Conservation (phyloP, 92 coral and sea anemone species). For the Zoanthus gigantus region DNA sequence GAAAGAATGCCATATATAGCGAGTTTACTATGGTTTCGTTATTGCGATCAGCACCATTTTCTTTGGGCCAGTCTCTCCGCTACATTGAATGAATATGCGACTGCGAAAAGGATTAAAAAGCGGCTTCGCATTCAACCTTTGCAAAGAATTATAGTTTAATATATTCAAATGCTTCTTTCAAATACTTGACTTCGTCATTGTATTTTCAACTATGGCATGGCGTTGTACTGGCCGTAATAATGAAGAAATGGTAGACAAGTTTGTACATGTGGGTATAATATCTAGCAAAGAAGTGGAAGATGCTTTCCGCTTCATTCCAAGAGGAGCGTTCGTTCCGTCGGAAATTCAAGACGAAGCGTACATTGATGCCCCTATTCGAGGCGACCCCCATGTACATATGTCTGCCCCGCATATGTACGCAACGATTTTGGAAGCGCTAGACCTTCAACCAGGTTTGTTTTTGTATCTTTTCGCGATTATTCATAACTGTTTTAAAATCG, state of each 20-base stretch:
- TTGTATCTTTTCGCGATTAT: neutral
- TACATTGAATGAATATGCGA: neutral
- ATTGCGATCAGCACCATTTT: neutral
- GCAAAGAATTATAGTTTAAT: neutral
- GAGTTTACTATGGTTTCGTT: neutral
- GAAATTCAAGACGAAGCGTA: slow-evolving; percentile 94
- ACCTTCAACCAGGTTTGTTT: slow-evolving; percentile 88
- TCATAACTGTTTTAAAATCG: neutral
- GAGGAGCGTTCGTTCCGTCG: slow-evolving; percentile 93
- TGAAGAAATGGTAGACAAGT: slow-evolving; percentile 97
- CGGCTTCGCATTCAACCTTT: slow-evolving; percentile 10
- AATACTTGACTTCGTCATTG: slow-evolving; percentile 6
- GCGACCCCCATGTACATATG: slow-evolving; percentile 95
- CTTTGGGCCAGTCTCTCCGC: neutral
- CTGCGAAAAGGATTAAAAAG: slow-evolving; percentile 1
- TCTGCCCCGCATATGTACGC: slow-evolving; percentile 99
- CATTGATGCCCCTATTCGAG: slow-evolving; percentile 88
- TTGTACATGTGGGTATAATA: slow-evolving; percentile 85
- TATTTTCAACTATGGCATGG: slow-evolving; percentile 77
- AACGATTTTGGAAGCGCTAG: slow-evolving; percentile 92
- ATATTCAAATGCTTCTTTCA: slow-evolving; percentile 34
- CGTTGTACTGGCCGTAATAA: slow-evolving; percentile 90
- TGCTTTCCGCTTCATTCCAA: slow-evolving; percentile 89
- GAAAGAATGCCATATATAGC: neutral
- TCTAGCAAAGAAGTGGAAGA: slow-evolving; percentile 90